A percentile compares a stretch with the other conserved stretches of the same genome.
Conservation (phyloP, 2,797 vertebrate species). For the Aphelocoma californica region DNA sequence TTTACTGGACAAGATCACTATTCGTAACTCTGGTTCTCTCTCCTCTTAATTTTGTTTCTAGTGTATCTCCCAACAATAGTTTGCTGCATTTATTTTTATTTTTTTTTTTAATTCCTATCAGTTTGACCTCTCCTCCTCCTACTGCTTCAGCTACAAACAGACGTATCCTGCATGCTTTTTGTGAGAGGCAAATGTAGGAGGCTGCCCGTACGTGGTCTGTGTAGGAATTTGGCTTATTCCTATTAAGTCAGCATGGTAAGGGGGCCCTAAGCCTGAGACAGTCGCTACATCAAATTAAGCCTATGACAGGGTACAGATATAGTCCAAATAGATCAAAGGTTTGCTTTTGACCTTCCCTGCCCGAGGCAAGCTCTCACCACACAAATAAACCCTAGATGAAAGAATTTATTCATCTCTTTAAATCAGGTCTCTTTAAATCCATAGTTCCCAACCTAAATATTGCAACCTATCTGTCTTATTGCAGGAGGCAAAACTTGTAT, state of each 20-base stretch:
- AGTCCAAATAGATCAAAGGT: constrained; percentile 26
- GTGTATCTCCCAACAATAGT: not conserved
- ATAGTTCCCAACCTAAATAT: not conserved
- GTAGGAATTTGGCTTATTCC: not conserved
- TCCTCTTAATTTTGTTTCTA: not conserved
- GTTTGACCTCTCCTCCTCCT: not conserved
- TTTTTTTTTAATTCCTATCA: not conserved
- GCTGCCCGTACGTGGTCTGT: not conserved
- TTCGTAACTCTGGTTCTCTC: not conserved
- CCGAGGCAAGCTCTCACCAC: not conserved
- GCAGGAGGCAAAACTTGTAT: not conserved
- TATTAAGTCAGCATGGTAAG: not conserved
- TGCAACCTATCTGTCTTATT: not conserved
- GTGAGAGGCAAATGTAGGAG: not conserved
- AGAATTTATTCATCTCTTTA: not conserved
- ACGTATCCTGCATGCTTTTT: accelerated
- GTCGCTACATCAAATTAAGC: not conserved
- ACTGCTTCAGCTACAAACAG: not conserved
- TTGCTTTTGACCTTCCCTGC: not conserved
- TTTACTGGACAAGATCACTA: not conserved
- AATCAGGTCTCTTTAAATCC: not conserved
- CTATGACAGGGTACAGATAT: not conserved
- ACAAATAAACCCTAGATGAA: constrained; percentile 35
- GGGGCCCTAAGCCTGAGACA: not conserved
- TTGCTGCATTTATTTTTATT: not conserved